Base-by-base conservation (phyloP, 2,113 vertebrate genomes). In the Nesogale talazaci region DNA sequence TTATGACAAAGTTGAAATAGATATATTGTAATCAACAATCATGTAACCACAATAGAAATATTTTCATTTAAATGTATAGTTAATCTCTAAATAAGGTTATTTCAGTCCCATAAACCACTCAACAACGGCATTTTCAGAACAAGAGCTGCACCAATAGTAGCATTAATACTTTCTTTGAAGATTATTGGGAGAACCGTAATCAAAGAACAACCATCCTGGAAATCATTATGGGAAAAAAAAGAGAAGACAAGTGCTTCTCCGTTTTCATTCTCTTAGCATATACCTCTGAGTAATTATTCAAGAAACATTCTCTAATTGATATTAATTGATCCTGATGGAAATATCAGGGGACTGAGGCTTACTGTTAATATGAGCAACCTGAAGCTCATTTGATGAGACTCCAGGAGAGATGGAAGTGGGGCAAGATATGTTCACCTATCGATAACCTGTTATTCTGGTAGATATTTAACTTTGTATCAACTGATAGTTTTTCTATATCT, bases 371-470 rank as follows among this genome's bases (percentile, higher is more conserved):
- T 7, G 89, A 84, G 74, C 52, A 95, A 86, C 69, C 93, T 86
- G 85, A 70, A 90, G 56, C 36, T 83, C 46, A 77, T 85, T 82
- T 93, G 83, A 92, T 69, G 87, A 93, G 88, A 67, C 9, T 52
- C 10, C n/a, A 70, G 70, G 82, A 94, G 36, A 82, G 42, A 34
- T 8, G 67, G 14, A 25, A 38, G 0, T 38, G 5, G 27, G 27
- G 67, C 19, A 89, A 36, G 2, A 56, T 56, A 82, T 91, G 94
- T 81, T 74, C 3, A 1, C 74, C 2, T 72, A 70, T 81, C 52
- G 3, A 56, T 23, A 78, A 16, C n/a, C 0, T 52, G 65, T 77
- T 95, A 96, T 91, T 86, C 90, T 96, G 63, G 93, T 52, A 52
- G 46, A 52, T 52, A 52, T 52, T 52, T 52, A 95, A 80, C 70